These are phyloP conservation scores for Drosophila sproati DNA, from an alignment of 1,140 invertebrate genomes.

Conservation along the genomic window DNA sequence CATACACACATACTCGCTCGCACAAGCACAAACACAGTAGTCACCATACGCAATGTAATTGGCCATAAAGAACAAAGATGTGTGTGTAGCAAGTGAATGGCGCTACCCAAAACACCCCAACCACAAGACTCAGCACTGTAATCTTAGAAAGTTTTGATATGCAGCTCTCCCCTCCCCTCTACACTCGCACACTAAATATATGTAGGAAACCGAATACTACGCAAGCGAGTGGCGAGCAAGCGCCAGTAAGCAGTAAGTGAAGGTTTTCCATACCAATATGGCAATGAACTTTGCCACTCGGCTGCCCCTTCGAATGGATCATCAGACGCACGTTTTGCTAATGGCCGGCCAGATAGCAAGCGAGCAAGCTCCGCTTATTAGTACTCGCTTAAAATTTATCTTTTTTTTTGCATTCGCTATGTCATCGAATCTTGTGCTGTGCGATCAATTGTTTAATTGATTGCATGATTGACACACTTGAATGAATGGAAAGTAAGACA, in stretches of 20 bases:
- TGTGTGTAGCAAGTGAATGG: conserved; percentile 28
- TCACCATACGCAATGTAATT: neutral
- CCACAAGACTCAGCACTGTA: neutral
- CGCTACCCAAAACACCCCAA: conserved; percentile 2
- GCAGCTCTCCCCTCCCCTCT: neutral
- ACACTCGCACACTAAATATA: neutral
- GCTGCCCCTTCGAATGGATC: conserved; percentile 9
- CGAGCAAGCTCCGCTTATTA: conserved; percentile 38
- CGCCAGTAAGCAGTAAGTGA: conserved; percentile 29
- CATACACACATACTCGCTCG: neutral
- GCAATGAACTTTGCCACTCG: conserved; percentile 55
- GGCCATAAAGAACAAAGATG: conserved; percentile 14
- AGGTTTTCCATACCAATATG: conserved; percentile 53
- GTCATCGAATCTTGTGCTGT: conserved; percentile 16
- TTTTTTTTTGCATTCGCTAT: conserved; percentile 35
- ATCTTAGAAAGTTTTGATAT: conserved; percentile 44
- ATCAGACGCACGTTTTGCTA: conserved; percentile 31
- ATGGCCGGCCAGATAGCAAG: conserved; percentile 5
- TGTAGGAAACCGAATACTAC: conserved; percentile 16
- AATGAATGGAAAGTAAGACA: neutral
- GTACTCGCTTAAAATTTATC: conserved; percentile 30
- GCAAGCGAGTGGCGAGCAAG: conserved; percentile 5
- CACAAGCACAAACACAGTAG: neutral
- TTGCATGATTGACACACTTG: conserved; percentile 5
- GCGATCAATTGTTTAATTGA: conserved; percentile 3